Conservation (phyloP, 2,797 vertebrate species). For the Karalla daura region DNA sequence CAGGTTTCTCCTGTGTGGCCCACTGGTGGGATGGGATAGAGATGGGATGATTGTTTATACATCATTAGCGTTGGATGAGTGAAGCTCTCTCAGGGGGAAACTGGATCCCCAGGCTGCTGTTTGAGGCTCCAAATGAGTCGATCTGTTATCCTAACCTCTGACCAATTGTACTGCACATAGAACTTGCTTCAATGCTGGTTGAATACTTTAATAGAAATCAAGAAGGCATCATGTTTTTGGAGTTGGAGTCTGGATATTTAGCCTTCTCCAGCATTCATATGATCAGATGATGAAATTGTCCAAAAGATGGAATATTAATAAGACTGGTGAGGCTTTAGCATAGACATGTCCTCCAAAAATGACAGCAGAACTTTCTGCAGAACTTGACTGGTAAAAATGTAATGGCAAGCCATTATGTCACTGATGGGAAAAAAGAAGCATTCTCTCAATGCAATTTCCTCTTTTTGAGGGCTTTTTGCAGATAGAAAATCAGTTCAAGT, state of each 20-base stretch:
- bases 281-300: not conserved
- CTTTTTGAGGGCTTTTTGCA: not conserved
- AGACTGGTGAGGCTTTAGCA: not conserved
- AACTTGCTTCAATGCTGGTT: slow-evolving; percentile 12
- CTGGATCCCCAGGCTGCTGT: slow-evolving; percentile 42
- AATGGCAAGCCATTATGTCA: too few species aligned
- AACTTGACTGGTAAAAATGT: too few species aligned
- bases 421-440: not conserved
- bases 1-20: slow-evolving; percentile 47
- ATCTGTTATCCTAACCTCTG: slow-evolving; percentile 45
- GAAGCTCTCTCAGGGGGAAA: slow-evolving; percentile 52
- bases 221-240: not conserved
- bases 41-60: slow-evolving; percentile 63
- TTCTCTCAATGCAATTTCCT: not conserved
- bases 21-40: slow-evolving; percentile 13
- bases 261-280: not conserved
- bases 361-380: not conserved
- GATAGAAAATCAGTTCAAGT: not conserved
- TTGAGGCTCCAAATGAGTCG: slow-evolving; percentile 39
- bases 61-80: slow-evolving; percentile 64
- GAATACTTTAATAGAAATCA: not conserved
- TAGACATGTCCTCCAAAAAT: not conserved
- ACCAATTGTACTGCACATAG: slow-evolving; percentile 28
- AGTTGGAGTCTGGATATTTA: not conserved
- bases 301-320: too few species aligned